A percentile compares a stretch with the other conserved stretches of the same genome.
These are phyloP conservation scores for Eupithecia centaureata DNA, from an alignment of 2,888 invertebrate species.

Conservation along the genomic window DNA sequence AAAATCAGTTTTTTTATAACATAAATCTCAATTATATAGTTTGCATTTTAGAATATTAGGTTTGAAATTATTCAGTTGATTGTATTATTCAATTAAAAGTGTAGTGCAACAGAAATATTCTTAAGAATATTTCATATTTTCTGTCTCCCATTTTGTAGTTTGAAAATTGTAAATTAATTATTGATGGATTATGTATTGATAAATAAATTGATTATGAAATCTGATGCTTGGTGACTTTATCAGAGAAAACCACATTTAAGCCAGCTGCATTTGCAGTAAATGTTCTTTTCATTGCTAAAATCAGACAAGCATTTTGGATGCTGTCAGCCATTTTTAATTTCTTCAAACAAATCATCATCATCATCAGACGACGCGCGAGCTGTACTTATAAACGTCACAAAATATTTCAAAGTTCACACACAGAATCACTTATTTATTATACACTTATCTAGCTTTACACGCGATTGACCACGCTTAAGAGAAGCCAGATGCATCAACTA, in stretches of 20 bases:
- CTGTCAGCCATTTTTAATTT: background rate
- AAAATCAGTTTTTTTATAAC: too few species aligned
- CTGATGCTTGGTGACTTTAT: background rate
- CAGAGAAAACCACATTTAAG: background rate
- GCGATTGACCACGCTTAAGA: constrained; percentile 15
- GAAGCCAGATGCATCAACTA: constrained; percentile 13
- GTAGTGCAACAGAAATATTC: too few species aligned
- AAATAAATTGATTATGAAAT: background rate
- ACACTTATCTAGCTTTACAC: constrained; percentile 24
- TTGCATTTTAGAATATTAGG: too few species aligned
- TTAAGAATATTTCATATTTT: too few species aligned
- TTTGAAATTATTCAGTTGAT: background rate
- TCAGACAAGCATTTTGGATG: background rate
- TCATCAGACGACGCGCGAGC: background rate
- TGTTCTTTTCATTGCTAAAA: constrained; percentile 6
- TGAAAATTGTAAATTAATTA: too few species aligned
- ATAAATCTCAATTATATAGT: too few species aligned
- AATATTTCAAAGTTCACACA: constrained; percentile 28
- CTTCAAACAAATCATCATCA: too few species aligned
- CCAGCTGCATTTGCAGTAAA: constrained; percentile 22
- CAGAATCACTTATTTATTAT: constrained; percentile 21
- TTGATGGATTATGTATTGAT: background rate
- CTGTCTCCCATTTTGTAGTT: too few species aligned
- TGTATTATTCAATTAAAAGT: too few species aligned
- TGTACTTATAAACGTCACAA: constrained; percentile 3